Conservation (phyloP, 2,113 vertebrate genomes). For the Sorex fumeus region DNA sequence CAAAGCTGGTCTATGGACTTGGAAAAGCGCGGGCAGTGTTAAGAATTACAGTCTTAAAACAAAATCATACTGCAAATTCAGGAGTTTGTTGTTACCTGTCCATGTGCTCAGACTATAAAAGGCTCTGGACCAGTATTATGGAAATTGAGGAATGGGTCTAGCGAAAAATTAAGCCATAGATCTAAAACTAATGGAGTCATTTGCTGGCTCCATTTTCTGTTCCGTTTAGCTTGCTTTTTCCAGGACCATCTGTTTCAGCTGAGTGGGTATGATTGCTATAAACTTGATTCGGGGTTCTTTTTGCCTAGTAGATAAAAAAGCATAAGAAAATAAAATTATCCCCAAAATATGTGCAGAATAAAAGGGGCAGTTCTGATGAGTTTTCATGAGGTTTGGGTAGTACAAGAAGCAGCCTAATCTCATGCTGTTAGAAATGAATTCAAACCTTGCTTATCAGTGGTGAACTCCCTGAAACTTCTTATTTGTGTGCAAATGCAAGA, state of each 20-base stretch:
- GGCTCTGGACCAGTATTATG: background rate
- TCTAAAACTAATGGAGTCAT: conserved; percentile 7
- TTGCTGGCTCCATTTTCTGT: background rate
- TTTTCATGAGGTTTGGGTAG: background rate
- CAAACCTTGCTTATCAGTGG: background rate
- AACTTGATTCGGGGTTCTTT: background rate
- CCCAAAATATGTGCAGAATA: background rate
- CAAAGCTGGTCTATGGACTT: background rate
- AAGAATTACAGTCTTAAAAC: background rate
- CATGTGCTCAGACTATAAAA: background rate
- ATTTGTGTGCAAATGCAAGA: background rate
- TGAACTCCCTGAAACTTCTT: background rate
- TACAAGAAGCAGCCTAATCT: background rate
- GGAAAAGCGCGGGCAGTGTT: background rate
- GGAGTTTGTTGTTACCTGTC: background rate
- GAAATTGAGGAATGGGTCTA: conserved; percentile 29
- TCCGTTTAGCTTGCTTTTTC: conserved; percentile 1
- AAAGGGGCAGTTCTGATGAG: background rate
- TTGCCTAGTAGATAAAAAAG: conserved; percentile 34
- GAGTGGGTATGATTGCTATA: background rate
- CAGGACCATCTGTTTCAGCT: conserved; percentile 46
- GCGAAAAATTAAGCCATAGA: background rate
- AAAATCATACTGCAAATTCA: background rate
- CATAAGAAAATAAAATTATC: background rate
- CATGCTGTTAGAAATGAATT: background rate